These are phyloP conservation scores for Morinoia aosen DNA, from an alignment of 2,888 invertebrate genomes.

Conservation along the genomic window DNA sequence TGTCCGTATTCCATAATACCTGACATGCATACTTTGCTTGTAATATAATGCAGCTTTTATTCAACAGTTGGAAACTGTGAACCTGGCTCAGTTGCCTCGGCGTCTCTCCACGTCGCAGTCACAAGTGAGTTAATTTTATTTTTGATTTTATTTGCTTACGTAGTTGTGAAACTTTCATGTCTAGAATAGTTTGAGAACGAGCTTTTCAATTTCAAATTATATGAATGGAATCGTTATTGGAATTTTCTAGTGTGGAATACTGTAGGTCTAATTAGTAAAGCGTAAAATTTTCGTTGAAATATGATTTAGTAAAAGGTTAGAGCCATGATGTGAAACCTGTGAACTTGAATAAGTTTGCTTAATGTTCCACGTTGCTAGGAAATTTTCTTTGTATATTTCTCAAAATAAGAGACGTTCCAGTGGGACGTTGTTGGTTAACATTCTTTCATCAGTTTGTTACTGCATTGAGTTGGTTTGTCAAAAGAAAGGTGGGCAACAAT, in stretches of 20 bases:
- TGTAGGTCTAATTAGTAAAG: too few species aligned
- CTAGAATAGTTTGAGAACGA: background rate
- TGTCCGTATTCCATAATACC: background rate
- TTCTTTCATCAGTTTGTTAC: background rate
- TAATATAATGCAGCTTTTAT: background rate
- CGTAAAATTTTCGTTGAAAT: too few species aligned
- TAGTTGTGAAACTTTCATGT: background rate
- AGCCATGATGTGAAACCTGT: background rate
- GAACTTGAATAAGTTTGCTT: background rate
- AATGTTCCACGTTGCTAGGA: background rate
- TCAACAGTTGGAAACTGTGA: constrained; percentile 20
- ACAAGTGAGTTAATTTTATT: background rate
- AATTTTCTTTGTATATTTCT: background rate
- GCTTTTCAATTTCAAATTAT: background rate
- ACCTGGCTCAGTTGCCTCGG: constrained; percentile 51
- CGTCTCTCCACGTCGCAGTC: constrained; percentile 1
- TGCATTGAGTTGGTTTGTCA: background rate
- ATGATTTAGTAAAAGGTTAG: too few species aligned
- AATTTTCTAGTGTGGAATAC: background rate
- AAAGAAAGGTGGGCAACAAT: background rate
- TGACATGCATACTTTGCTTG: background rate
- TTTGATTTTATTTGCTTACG: background rate
- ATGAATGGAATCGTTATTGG: background rate
- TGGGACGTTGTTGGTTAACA: background rate
- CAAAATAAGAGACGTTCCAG: background rate